These are phyloP conservation scores for Lophotis ruficrista DNA, from an alignment of 2,113 vertebrate species.

Conservation along the genomic window DNA sequence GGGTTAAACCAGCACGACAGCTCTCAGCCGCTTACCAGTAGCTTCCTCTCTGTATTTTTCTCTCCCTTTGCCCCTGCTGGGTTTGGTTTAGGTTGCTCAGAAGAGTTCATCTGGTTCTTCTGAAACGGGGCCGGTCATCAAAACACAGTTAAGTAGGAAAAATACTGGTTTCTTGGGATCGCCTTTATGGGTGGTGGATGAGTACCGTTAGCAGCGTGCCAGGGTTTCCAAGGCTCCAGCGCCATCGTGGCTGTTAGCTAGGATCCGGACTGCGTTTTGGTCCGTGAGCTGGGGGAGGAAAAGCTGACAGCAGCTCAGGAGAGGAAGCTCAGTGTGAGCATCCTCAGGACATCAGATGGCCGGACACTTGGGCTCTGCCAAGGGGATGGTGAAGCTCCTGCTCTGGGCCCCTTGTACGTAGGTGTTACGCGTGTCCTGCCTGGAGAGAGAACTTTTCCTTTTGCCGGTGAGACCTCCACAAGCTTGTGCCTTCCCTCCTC, in stretches of 20 bases:
- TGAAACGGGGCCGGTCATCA: background rate
- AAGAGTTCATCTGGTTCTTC: background rate
- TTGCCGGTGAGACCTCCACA: background rate
- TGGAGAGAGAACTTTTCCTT: background rate
- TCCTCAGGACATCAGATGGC: background rate
- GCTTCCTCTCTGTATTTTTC: background rate
- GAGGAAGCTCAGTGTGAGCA: background rate
- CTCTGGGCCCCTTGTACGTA: background rate
- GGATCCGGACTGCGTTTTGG: background rate
- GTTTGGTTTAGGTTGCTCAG: background rate
- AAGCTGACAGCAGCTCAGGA: background rate
- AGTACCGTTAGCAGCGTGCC: background rate
- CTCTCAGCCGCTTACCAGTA: background rate
- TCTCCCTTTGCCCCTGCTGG: background rate
- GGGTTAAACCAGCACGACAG: background rate
- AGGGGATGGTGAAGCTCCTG: background rate
- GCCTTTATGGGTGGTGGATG: background rate
- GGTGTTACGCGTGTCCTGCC: fast-evolving
- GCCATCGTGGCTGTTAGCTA: background rate
- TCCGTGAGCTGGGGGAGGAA: background rate
- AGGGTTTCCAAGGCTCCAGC: background rate
- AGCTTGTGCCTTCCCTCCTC: background rate
- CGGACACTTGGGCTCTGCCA: background rate
- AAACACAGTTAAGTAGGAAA: background rate
- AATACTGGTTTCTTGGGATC: background rate